Percentiles rank a stretch among this genome's conserved stretches.
Conservation (phyloP, 2,888 invertebrate genomes). For the Merodon equestris region DNA sequence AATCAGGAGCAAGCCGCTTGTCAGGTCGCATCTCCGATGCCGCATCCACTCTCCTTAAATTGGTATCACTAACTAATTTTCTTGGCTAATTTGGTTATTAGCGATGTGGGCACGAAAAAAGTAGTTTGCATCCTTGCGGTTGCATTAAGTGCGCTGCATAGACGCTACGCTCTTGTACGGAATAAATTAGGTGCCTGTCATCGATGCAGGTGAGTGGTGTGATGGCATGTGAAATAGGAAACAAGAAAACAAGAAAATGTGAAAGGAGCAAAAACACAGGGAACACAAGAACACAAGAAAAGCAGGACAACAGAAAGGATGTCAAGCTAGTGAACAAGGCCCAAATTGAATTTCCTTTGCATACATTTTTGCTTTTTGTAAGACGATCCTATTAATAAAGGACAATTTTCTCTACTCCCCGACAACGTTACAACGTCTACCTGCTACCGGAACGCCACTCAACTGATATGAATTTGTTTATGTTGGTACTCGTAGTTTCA, state of each 20-base stretch:
- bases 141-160: constrained; percentile 37
- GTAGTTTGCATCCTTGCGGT: constrained; percentile 37
- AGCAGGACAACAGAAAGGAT: constrained; percentile 40
- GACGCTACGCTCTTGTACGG: background rate
- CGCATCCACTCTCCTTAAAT: no score
- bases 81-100: constrained; percentile 63
- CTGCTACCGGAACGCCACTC: constrained; percentile 31
- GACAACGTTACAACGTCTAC: no score
- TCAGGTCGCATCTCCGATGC: constrained; percentile 14
- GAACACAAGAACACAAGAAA: no score
- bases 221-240: constrained; percentile 48
- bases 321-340: constrained; percentile 49
- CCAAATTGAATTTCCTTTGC: constrained; percentile 66
- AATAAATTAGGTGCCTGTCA: constrained; percentile 1
- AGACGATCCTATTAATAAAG: constrained; percentile 66
- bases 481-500: constrained; percentile 1
- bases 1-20: constrained; percentile 42
- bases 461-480: constrained; percentile 9
- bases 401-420: constrained; percentile 39
- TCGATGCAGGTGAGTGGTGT: constrained; percentile 41
- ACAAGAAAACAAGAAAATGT: constrained; percentile 33
- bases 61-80: constrained; percentile 56
- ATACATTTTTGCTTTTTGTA: constrained; percentile 62
- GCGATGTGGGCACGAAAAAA: constrained; percentile 22
- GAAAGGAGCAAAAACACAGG: no score